Percentiles rank a stretch among this genome's conserved stretches.
These are phyloP conservation scores for Sinentomon sp. DNA, from an alignment of 2,888 invertebrate species.

Conservation along the genomic window DNA sequence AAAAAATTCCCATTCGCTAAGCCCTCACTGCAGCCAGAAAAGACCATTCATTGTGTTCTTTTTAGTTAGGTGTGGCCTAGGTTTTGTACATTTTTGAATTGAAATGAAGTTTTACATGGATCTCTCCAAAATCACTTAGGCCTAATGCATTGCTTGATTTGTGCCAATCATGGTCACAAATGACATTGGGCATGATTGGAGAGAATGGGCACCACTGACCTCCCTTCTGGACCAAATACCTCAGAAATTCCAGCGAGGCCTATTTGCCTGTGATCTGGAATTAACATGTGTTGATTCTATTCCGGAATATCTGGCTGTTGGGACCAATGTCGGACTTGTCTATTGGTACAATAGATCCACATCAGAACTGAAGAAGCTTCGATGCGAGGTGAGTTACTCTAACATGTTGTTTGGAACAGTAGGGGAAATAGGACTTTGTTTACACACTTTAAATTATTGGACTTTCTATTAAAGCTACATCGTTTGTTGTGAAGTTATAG, in stretches of 20 bases:
- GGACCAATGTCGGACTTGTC: slow-evolving; percentile 56
- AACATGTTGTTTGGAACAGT: background rate
- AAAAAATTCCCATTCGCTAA: too few species aligned
- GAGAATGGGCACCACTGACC: slow-evolving; percentile 55
- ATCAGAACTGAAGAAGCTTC: slow-evolving; percentile 42
- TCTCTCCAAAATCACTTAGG: too few species aligned
- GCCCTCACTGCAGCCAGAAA: too few species aligned
- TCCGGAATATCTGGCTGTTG: slow-evolving; percentile 50
- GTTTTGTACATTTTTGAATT: too few species aligned
- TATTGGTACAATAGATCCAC: slow-evolving; percentile 62
- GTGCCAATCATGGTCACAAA: too few species aligned
- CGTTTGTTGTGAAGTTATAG: too few species aligned
- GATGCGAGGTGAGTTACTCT: slow-evolving; percentile 38
- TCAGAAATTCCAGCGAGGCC: slow-evolving; percentile 37
- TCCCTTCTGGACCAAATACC: slow-evolving; percentile 48
- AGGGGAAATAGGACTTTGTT: background rate
- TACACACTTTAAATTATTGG: slow-evolving; percentile 9
- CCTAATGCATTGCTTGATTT: too few species aligned
- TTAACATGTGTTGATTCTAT: slow-evolving; percentile 61
- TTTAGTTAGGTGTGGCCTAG: too few species aligned
- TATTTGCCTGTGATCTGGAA: slow-evolving; percentile 42
- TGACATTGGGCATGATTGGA: slow-evolving; percentile 20
- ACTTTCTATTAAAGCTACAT: too few species aligned
- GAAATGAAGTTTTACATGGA: too few species aligned
- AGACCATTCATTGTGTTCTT: too few species aligned